Evolutionary conservation across 2,113 vertebrate species (phyloP).

Genomic region (Oplegnathus fasciatus): DNA sequence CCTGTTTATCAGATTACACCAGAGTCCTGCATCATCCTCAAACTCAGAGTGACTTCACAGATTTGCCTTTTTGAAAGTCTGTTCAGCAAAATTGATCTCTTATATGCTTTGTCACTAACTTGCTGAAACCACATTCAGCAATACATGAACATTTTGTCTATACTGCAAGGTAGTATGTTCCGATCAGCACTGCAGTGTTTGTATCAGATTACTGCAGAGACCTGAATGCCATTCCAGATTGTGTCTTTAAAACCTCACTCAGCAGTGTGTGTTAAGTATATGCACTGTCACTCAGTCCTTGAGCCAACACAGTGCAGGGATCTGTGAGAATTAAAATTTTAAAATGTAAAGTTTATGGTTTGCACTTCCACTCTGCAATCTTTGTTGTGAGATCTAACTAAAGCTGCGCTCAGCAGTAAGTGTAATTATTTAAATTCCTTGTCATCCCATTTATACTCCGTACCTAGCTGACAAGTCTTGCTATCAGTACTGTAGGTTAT

Average conservation of each 20-base stretch:
- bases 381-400: conserved; percentile 14
- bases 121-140: conserved; percentile 43
- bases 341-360: background rate
- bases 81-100: conserved; percentile 38
- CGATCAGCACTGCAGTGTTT: conserved; percentile 47
- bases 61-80: conserved; percentile 38
- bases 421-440: conserved; percentile 44
- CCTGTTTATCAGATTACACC: conserved; percentile 29
- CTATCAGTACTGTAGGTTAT: conserved; percentile 9
- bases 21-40: conserved; percentile 34
- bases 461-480: conserved; percentile 19
- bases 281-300: conserved; percentile 32
- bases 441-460: background rate
- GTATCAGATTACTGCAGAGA: conserved; percentile 64
- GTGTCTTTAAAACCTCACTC: conserved; percentile 4
- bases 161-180: conserved; percentile 38
- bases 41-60: conserved; percentile 35
- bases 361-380: background rate
- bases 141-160: conserved; percentile 35
- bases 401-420: conserved; percentile 32
- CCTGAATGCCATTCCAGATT: background rate
- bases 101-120: conserved; percentile 41
- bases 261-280: conserved; percentile 19
- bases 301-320: conserved; percentile 12
- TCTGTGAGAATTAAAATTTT: background rate